Conservation (phyloP, 2,113 vertebrate genomes). For the Tupaia chinensis region DNA sequence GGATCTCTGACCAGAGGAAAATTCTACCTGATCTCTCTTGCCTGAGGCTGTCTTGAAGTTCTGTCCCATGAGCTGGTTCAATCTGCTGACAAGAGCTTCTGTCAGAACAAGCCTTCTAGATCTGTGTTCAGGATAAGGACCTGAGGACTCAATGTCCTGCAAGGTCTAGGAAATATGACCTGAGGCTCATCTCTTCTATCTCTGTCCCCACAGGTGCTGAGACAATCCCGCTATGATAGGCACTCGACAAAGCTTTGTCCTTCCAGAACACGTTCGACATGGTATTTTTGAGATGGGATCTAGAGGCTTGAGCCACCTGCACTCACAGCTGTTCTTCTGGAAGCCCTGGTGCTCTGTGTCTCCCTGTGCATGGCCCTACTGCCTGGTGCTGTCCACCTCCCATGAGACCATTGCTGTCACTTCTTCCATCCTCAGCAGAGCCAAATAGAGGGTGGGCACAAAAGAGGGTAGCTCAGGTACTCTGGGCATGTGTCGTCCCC, state of each 20-base stretch:
- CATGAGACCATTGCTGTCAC: neutral
- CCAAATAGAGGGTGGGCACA: neutral
- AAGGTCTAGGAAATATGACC: neutral
- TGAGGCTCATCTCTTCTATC: neutral
- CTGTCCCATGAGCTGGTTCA: neutral
- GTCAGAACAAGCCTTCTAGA: neutral
- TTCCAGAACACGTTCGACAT: too few relatives aligned
- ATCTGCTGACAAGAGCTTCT: neutral
- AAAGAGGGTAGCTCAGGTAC: neutral
- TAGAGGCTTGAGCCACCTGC: neutral
- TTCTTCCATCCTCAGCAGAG: neutral
- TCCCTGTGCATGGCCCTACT: neutral
- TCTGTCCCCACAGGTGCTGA: conserved; percentile 39
- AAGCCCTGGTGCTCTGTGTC: neutral
- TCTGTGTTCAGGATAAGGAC: neutral
- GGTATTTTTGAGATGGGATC: neutral
- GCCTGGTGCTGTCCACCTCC: neutral
- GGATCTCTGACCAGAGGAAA: neutral
- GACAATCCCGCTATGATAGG: neutral
- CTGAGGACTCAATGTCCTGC: neutral
- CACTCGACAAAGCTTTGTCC: fast-evolving
- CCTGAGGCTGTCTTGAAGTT: neutral
- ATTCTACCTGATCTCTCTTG: neutral
- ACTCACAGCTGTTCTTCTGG: neutral
- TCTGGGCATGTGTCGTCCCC: neutral